Base-by-base conservation (phyloP, 2,113 vertebrate species). In the Montifringilla adamsi region DNA sequence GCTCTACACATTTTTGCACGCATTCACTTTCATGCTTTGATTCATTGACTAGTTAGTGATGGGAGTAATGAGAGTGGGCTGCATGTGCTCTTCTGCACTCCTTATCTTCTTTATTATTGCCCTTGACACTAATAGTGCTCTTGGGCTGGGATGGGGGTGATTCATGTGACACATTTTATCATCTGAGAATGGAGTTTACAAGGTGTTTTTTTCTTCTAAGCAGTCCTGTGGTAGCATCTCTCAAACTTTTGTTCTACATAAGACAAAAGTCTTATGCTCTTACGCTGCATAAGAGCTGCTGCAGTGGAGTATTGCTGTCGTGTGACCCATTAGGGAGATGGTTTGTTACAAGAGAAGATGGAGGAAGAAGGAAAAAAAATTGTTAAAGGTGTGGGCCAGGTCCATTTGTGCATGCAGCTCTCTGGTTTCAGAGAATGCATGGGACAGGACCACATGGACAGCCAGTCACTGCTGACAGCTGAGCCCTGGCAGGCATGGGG, bases 101-200 rank as follows among this genome's bases (percentile, higher is more conserved):
- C 73, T 93, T 59, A 47, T 70, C 58, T 90, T 89, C 69, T 73
- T 79, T 77, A 66, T 80, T 89, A 68, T 89, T 95, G 85, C 82
- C 28, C 74, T 84, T 96, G 95, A 95, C 81, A 74, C 63, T 74
- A 96, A 91, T 26, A 79, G 44, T 69, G 90, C 69, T 95, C 90
- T 78, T 72, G 74, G 79, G 66, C 24, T 91, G 66, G 81, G 68
- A 59, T 66, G 64, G 47, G 7, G 7, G 53, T 90, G 87, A 92
- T 85, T 87, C 62, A 50, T 58, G 43, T 62, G 37, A 67, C 35
- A 77, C 63, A 62, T 89, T 86, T 66, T 94, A 85, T 84, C 68
- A 93, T 62, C 86, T 77, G 53, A 90, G 64, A 95, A 89, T 7
- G 3, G 60, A 79, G 37, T 68, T 91, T 69, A 82, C 70, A 62